Evolutionary conservation across 1,140 invertebrate species (phyloP).

Genomic region (Leptoteleia sp.): DNA sequence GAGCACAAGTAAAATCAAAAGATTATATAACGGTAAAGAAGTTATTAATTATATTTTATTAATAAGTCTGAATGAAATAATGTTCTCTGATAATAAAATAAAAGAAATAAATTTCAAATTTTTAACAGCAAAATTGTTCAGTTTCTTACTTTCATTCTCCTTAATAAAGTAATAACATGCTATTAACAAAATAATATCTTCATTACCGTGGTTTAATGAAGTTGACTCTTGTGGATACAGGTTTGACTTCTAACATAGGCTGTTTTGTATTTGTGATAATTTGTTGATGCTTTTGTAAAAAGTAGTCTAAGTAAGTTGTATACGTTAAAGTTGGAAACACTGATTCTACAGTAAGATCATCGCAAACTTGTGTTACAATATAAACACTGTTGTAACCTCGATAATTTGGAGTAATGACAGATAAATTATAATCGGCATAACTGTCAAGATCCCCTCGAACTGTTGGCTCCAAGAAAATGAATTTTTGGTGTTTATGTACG

Average conservation of each 20-base stretch:
- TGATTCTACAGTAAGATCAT: constrained; percentile 89
- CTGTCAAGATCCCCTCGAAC: constrained; percentile 41
- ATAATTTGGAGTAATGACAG: constrained; percentile 73
- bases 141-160: too few species aligned
- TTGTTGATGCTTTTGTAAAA: constrained; percentile 88
- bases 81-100: too few species aligned
- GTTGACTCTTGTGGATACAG: constrained; percentile 89
- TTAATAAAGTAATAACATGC: too few species aligned
- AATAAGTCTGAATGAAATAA: too few species aligned
- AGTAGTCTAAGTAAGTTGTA: constrained; percentile 91
- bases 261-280: constrained; percentile 87
- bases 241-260: constrained; percentile 94
- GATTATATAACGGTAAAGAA: too few species aligned
- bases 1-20: too few species aligned
- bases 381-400: constrained; percentile 80
- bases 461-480: constrained; percentile 70
- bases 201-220: constrained; percentile 86
- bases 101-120: too few species aligned
- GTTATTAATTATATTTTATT: too few species aligned
- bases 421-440: constrained; percentile 69
- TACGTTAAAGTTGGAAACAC: constrained; percentile 90
- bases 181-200: not conserved
- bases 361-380: constrained; percentile 91
- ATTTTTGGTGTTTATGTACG: constrained; percentile 76
- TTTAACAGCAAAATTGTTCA: too few species aligned